Evolutionary conservation across 2,797 vertebrate genomes (phyloP).

Genomic region (Gymnothorax javanicus): DNA sequence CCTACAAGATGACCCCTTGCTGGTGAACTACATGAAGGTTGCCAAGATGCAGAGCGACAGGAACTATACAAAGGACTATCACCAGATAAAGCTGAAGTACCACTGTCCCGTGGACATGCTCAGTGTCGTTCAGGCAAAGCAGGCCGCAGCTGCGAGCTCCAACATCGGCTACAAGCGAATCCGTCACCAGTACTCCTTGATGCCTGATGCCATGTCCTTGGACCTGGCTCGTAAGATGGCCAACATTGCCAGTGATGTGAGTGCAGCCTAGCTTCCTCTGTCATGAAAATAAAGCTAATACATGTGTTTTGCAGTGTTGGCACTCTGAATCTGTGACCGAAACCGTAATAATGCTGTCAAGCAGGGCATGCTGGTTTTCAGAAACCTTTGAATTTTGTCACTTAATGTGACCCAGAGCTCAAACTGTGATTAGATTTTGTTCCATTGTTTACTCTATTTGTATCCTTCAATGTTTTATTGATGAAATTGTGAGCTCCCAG

Average conservation of each 20-base stretch:
- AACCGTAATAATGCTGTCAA: background rate
- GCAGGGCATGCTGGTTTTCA: background rate
- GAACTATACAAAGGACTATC: constrained; percentile 93
- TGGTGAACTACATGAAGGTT: constrained; percentile 93
- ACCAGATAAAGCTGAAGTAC: constrained; percentile 88
- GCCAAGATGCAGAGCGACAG: constrained; percentile 90
- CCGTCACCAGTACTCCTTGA: constrained; percentile 80
- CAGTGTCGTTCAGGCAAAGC: constrained; percentile 86
- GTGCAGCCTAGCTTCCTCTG: constrained; percentile 41
- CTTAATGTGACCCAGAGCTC: background rate
- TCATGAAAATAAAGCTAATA: background rate
- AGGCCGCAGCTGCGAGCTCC: constrained; percentile 80
- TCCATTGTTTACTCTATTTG: background rate
- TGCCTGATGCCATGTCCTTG: constrained; percentile 85
- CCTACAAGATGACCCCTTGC: constrained; percentile 91
- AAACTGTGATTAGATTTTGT: background rate
- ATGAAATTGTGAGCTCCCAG: background rate
- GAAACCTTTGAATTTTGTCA: background rate
- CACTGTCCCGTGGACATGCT: constrained; percentile 84
- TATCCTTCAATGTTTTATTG: too few species aligned
- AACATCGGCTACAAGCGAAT: constrained; percentile 80
- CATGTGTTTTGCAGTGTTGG: background rate
- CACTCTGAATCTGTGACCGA: background rate
- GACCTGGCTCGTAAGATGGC: constrained; percentile 82
- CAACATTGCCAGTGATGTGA: constrained; percentile 83